phyloP scores from a whole-genome alignment of 2,797 vertebrate species.

The Sphenodon punctatus region DNA sequence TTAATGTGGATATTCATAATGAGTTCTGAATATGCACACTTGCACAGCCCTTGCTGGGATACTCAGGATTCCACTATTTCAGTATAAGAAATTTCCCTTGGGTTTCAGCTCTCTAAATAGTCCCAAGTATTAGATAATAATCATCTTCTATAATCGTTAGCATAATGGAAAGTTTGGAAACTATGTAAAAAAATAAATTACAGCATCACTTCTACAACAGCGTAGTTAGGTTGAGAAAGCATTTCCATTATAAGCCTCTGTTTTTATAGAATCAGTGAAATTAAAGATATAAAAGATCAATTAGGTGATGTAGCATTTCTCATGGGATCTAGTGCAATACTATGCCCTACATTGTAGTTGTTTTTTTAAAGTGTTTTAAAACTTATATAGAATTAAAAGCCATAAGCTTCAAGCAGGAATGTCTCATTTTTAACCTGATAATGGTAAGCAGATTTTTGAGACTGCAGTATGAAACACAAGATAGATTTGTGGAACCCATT shows the following conservation, averaged over 20 bases:
- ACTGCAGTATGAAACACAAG: too few relatives aligned
- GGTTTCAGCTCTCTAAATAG: neutral
- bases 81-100: neutral
- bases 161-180: neutral
- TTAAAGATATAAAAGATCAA: neutral
- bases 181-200: neutral
- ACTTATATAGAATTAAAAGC: fast-evolving
- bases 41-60: fast-evolving
- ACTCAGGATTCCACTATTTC: neutral
- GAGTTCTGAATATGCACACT: neutral
- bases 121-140: neutral
- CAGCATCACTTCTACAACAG: neutral
- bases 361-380: neutral
- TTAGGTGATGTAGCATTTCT: neutral
- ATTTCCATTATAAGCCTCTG: neutral
- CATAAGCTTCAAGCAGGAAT: neutral
- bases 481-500: too few relatives aligned
- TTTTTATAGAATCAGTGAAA: neutral
- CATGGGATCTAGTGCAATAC: fast-evolving
- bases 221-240: neutral
- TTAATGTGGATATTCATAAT: neutral
- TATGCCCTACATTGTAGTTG: neutral
- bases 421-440: neutral
- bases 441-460: too few relatives aligned
- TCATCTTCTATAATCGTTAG: neutral